Evolutionary conservation across 1,140 invertebrate genomes (phyloP).

Genomic region (Eriosoma lanigerum): DNA sequence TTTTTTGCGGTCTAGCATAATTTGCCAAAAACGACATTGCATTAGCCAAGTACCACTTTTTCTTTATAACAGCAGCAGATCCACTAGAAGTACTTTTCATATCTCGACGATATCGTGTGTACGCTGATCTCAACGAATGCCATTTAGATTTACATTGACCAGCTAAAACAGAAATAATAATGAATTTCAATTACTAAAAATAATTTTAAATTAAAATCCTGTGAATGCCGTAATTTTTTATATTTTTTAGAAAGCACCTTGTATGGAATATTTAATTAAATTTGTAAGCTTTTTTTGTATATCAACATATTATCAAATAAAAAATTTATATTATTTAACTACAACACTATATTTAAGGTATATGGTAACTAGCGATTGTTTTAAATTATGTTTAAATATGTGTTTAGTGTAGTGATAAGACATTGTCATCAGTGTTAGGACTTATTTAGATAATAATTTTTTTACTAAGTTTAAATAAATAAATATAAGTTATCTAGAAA

Average conservation of each 20-base stretch:
- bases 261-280: not conserved
- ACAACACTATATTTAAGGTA: constrained; percentile 44
- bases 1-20: constrained; percentile 31
- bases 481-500: no score
- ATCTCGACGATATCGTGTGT: constrained; percentile 39
- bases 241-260: no score
- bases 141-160: constrained; percentile 42
- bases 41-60: constrained; percentile 46
- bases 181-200: not conserved
- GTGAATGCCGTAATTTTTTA: no score
- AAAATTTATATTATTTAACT: constrained; percentile 2
- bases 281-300: not conserved
- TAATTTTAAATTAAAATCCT: not conserved
- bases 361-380: constrained; percentile 26
- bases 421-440: no score
- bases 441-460: no score
- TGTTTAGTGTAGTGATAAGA: no score
- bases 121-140: constrained; percentile 37
- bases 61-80: constrained; percentile 29
- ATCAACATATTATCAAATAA: not conserved
- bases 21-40: constrained; percentile 49
- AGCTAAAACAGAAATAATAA: constrained; percentile 36
- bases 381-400: constrained; percentile 7
- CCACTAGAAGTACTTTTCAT: constrained; percentile 24
- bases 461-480: no score